Conservation (phyloP, 2,797 vertebrate genomes). For the Garrulus glandarius region DNA sequence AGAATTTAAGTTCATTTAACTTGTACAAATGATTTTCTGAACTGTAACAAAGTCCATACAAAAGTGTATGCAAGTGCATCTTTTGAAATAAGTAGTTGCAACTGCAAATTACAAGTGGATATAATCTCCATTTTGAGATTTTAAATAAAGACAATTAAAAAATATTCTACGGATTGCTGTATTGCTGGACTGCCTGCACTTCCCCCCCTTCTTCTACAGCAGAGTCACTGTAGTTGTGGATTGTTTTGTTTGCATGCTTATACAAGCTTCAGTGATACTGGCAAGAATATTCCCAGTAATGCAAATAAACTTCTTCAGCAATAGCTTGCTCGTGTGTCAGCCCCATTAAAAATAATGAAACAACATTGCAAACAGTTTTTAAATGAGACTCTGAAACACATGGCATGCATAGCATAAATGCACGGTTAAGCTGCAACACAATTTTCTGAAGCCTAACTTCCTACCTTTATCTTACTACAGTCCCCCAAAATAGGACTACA, state of each 20-base stretch:
- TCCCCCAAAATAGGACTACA: neutral
- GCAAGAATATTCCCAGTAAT: neutral
- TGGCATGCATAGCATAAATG: neutral
- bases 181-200: neutral
- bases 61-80: neutral
- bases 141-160: neutral
- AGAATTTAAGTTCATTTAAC: neutral
- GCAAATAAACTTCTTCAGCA: neutral
- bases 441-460: neutral
- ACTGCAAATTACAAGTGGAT: neutral
- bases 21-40: neutral
- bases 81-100: neutral
- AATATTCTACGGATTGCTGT: constrained; percentile 5
- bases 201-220: neutral
- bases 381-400: neutral
- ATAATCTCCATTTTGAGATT: neutral
- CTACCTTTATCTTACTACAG: neutral
- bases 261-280: neutral
- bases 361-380: neutral
- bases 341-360: neutral
- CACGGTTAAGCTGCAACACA: neutral
- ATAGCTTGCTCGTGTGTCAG: neutral
- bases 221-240: neutral
- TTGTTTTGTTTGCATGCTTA: neutral
- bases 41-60: neutral